Percentiles rank a stretch among this genome's conserved stretches.
Conservation (phyloP, 2,113 vertebrate species). For the rabbit (Oryctolagus cuniculus) region DNA sequence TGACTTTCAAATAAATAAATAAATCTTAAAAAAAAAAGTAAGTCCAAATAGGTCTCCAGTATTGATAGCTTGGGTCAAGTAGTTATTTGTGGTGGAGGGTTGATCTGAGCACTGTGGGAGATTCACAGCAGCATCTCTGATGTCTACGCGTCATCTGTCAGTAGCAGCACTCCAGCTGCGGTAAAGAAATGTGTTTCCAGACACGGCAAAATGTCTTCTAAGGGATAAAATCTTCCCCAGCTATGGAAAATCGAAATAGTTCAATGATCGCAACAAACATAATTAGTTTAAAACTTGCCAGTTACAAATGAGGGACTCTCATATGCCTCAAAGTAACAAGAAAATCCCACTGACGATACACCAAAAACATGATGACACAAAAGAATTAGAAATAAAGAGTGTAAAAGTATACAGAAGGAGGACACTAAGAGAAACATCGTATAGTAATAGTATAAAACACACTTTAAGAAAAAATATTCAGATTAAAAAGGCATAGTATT, state of each 20-base stretch:
- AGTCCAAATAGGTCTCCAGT: neutral
- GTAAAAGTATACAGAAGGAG: neutral
- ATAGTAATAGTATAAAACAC: neutral
- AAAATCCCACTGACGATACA: neutral
- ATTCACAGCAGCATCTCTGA: neutral
- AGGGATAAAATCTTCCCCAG: neutral
- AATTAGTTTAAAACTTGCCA: neutral
- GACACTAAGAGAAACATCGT: neutral
- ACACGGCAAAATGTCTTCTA: neutral
- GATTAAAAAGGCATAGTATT: conserved; percentile 14
- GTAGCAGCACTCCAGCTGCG: neutral
- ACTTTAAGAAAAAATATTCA: conserved; percentile 53
- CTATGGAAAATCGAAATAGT: neutral
- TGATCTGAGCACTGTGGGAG: neutral
- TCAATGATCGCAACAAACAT: neutral
- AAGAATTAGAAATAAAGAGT: conserved; percentile 13
- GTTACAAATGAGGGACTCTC: conserved; percentile 24
- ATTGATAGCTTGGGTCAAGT: neutral
- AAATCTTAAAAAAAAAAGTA: neutral
- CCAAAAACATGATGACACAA: neutral
- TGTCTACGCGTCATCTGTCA: neutral
- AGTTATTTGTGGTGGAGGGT: neutral
- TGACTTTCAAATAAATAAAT: too few relatives aligned
- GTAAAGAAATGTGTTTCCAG: neutral
- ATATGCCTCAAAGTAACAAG: neutral